Evolutionary conservation across 1,140 invertebrate genomes (phyloP), one percentile per base, ranked within the genome.

Genomic region (Drosophila mojavensis): DNA sequence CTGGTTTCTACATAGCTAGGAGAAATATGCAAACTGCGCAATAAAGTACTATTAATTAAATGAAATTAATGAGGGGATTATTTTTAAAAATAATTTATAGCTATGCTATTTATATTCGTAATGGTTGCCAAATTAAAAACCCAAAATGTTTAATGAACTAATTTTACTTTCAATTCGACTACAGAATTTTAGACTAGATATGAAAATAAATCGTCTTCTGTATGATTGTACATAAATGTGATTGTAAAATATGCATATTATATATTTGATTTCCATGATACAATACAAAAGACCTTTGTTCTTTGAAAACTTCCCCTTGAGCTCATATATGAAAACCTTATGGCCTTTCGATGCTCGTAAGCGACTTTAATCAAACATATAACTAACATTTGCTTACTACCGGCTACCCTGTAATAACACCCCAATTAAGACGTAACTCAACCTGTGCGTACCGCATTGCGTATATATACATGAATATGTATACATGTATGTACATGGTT

Each of bases 391-490:
- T 48, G 59, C 26, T 20, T 55, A 59, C 59, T 55, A 41, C 48
- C 73, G 67, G 50, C 61, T 51, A 15, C 28, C 28, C 59, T 10
- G 10, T 50, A 69, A 62, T 72, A 30, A 56, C 62, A 75, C 73
- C 65, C 69, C 68, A 67, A 74, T 84, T 83, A 69, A 74, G 45
- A 15, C 24, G 33, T 45, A 65, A 43, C 30, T 33, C 20, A 58
- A 28, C 28, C 5, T 28, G 5, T 33, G 30, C 30, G 33, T 39
- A 50, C 24, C 50, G 24, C 11, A 20, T 36, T 20, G 30, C 11
- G 60, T 26, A 39, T 33, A 28, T 28, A 28, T 28, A 28, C 47
- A 62, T 9, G 9, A 9, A 33, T 0, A 11, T 11, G 11, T 3
- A 39, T 39, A 3, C 10, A 36, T 36, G 33, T 36, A 10, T 10